phyloP scores from a whole-genome alignment of 2,888 invertebrate genomes.

The Zygogramma bicolorata region DNA sequence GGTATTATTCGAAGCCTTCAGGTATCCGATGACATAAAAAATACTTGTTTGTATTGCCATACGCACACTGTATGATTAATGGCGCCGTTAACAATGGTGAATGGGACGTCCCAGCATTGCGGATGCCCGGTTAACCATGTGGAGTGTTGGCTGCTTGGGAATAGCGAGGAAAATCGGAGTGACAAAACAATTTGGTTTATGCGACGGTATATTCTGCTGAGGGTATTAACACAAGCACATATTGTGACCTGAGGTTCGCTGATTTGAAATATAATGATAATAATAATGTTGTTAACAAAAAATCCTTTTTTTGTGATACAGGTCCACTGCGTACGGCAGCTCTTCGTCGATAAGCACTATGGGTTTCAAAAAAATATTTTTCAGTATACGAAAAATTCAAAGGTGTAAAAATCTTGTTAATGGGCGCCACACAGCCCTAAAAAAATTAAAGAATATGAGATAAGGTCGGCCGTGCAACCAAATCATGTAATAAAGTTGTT shows the following conservation, averaged over 20 bases:
- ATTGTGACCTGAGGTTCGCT: neutral
- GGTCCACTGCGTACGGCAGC: no score
- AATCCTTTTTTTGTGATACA: no score
- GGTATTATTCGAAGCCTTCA: conserved; percentile 64
- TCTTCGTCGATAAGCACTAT: no score
- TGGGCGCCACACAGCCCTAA: no score
- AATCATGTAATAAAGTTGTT: no score
- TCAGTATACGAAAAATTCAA: no score
- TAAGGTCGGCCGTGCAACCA: no score
- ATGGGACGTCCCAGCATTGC: conserved; percentile 51
- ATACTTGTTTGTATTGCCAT: conserved; percentile 69
- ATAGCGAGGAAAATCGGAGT: conserved; percentile 30
- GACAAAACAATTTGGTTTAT: conserved; percentile 34
- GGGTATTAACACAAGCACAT: neutral
- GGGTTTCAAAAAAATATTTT: no score
- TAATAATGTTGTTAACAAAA: no score
- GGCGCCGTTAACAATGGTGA: conserved; percentile 59
- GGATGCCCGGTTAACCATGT: conserved; percentile 56
- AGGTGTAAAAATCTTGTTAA: no score
- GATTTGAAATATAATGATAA: no score
- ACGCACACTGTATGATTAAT: conserved; percentile 66
- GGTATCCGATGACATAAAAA: conserved; percentile 70
- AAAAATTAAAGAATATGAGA: no score
- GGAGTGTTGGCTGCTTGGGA: conserved; percentile 14
- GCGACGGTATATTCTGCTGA: neutral